phyloP scores from a whole-genome alignment of 2,888 invertebrate genomes.

The Apocheima hispidaria region DNA sequence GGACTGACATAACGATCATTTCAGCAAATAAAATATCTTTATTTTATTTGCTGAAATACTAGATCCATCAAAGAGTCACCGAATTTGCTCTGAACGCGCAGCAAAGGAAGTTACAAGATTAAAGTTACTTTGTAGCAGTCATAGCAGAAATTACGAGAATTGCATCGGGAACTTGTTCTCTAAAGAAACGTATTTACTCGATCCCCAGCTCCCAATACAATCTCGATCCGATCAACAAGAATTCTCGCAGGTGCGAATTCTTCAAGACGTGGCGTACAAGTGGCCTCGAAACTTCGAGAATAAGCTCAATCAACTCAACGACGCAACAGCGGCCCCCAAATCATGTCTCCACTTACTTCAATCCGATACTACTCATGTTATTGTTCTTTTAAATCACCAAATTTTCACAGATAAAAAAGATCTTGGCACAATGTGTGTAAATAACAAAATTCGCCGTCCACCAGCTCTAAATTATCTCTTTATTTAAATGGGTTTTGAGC shows the following conservation, averaged over 20 bases:
- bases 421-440: conserved; percentile 47
- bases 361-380: conserved; percentile 62
- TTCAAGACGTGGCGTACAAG: conserved; percentile 44
- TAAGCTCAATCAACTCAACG: conserved; percentile 44
- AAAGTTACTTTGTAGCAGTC: conserved; percentile 6
- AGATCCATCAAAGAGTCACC: conserved; percentile 2
- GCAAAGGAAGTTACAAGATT: conserved; percentile 11
- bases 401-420: conserved; percentile 47
- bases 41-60: no score
- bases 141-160: conserved; percentile 24
- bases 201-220: conserved; percentile 63
- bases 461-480: conserved; percentile 64
- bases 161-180: conserved; percentile 27
- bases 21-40: no score
- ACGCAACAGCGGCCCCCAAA: conserved; percentile 61
- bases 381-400: conserved; percentile 55
- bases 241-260: conserved; percentile 32
- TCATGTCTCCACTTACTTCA: conserved; percentile 64
- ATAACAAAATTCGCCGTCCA: conserved; percentile 47
- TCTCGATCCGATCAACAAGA: conserved; percentile 50
- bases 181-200: conserved; percentile 40
- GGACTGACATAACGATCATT: no score
- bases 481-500: conserved; percentile 59
- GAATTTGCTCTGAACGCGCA: background rate
- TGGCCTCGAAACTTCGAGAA: conserved; percentile 43